Percentiles rank a stretch among this genome's conserved stretches.
phyloP scores from a whole-genome alignment of 2,888 invertebrate genomes.

The Furcula furcula region DNA sequence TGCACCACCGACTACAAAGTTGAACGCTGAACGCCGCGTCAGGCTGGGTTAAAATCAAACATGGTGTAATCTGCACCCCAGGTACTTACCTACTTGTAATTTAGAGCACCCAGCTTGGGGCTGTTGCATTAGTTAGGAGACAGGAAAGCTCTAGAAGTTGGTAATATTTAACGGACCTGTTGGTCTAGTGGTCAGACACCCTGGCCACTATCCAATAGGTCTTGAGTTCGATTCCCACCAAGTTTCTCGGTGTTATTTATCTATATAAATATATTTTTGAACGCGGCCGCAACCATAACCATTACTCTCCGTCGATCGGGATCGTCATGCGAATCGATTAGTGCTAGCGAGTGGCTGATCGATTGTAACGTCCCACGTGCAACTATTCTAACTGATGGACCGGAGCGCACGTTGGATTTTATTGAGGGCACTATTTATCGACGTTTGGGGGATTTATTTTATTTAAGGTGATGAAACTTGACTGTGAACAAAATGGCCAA shows the following conservation, averaged over 20 bases:
- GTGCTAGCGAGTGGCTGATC: slow-evolving; percentile 10
- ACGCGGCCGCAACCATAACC: background rate
- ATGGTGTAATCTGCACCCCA: slow-evolving; percentile 20
- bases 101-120: slow-evolving; percentile 21
- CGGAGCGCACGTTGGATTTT: background rate
- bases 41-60: slow-evolving; percentile 55
- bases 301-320: background rate
- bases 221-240: no score
- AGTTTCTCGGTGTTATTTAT: no score
- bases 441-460: background rate
- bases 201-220: no score
- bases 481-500: no score
- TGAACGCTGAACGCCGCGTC: slow-evolving; percentile 51
- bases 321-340: slow-evolving; percentile 20
- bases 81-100: background rate
- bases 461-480: no score
- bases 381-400: slow-evolving; percentile 1
- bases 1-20: slow-evolving; percentile 28
- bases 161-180: no score
- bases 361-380: slow-evolving; percentile 1
- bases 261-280: no score
- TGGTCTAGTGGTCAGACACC: no score
- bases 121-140: no score
- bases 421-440: background rate
- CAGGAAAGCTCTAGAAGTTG: no score